Conservation (phyloP, 2,797 vertebrate genomes). For the Coccyzus lansbergi region DNA sequence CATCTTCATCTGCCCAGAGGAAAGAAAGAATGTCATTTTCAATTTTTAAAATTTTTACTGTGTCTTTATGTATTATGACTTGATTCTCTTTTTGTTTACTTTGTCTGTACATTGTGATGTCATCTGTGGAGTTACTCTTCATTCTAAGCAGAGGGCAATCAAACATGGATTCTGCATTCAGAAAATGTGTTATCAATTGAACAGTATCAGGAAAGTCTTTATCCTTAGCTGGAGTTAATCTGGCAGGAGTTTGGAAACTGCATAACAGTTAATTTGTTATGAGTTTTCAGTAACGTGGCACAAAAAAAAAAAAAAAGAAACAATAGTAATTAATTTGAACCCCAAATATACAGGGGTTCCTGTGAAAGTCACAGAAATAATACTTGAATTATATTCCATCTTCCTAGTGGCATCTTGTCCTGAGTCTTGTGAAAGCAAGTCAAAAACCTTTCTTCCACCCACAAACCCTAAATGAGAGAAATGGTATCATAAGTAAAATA, state of each 20-base stretch:
- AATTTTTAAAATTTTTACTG: background rate
- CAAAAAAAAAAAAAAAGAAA: background rate
- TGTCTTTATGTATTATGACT: background rate
- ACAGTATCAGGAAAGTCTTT: background rate
- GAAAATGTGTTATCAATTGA: background rate
- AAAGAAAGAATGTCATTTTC: fast-evolving
- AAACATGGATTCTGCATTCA: background rate
- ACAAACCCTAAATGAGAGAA: background rate
- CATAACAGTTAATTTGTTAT: background rate
- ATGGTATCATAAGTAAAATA: background rate
- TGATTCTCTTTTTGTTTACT: background rate
- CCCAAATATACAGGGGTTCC: background rate
- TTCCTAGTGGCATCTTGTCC: background rate
- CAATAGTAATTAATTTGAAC: background rate
- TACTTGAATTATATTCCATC: background rate
- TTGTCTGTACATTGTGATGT: background rate
- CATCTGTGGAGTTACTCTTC: background rate
- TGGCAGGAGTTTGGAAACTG: background rate
- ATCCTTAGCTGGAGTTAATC: background rate
- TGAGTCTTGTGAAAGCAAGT: background rate
- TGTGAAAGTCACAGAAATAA: background rate
- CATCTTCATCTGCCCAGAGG: background rate
- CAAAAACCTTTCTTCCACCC: background rate
- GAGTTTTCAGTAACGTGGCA: background rate
- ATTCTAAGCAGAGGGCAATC: background rate